phyloP scores from a whole-genome alignment of 2,888 invertebrate genomes.

The Plagiodera versicolora region DNA sequence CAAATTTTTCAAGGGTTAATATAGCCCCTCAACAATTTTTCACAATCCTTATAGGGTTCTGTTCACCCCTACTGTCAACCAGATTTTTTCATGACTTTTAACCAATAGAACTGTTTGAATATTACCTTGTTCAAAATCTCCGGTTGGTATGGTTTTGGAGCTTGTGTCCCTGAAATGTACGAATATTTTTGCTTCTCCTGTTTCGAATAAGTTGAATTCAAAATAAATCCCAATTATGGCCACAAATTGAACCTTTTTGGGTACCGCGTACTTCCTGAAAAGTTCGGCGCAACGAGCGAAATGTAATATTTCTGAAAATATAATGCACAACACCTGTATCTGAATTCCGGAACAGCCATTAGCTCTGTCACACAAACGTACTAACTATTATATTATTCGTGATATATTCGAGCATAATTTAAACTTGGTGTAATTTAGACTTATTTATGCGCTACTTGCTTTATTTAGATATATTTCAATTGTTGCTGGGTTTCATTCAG shows the following conservation, averaged over 20 bases:
- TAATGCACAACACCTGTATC: conserved; percentile 38
- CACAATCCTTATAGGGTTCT: too few relatives aligned
- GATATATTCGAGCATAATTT: conserved; percentile 36
- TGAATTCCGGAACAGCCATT: conserved; percentile 38
- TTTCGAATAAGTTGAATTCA: not conserved
- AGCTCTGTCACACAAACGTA: conserved; percentile 35
- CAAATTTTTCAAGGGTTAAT: too few relatives aligned
- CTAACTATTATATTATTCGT: conserved; percentile 36
- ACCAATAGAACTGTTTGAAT: too few relatives aligned
- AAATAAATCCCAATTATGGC: conserved; percentile 28
- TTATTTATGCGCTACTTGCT: conserved; percentile 31
- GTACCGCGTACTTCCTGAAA: conserved; percentile 17
- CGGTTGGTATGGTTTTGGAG: too few relatives aligned
- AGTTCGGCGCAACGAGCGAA: conserved; percentile 20
- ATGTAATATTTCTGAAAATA: conserved; percentile 33
- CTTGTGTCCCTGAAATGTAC: too few relatives aligned
- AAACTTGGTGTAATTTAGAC: conserved; percentile 31
- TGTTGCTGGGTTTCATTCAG: conserved; percentile 19
- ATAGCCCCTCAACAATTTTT: too few relatives aligned
- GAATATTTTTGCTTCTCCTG: too few relatives aligned
- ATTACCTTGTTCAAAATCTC: too few relatives aligned
- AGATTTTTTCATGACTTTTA: too few relatives aligned
- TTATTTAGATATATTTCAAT: conserved; percentile 34
- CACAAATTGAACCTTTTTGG: conserved; percentile 25
- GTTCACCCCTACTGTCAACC: too few relatives aligned